Base-by-base conservation (phyloP, 2,888 invertebrate species). In the Aphidoletes aphidimyza region DNA sequence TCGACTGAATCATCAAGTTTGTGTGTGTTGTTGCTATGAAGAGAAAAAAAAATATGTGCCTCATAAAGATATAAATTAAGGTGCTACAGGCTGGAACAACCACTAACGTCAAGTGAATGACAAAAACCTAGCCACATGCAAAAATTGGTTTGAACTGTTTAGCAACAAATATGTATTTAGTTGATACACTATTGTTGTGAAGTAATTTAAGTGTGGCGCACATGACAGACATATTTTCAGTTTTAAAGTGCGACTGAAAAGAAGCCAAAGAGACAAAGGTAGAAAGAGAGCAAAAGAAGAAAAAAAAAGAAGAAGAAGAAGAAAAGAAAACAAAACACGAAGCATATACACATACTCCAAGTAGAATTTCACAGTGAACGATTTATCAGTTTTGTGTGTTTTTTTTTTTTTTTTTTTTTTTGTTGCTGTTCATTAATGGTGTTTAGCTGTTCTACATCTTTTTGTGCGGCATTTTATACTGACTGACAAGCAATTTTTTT, bases 81-180 rank as follows among this genome's bases (percentile, higher is more conserved):
- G 69, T 69, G 69, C 17, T 69, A 30, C 69, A 69, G 69, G 11
- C 69, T 69, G 69, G 69, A 69, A 69, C 30, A 69, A 69, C 69
- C 34, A 14, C 34, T 5, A 54, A 54, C 22, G 3, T 30, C 69
- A 69, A 69, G 69, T 69, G 30, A 69, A 69, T 69, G 69, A 69
- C 69, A 69, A 69, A 69, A 69, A 69, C 34, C 26, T 69, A 69
- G 69, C 69, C n/a, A 69, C 69, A 69, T 69, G 69, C 69, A 69
- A 69, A 69, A 30, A n/a, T n/a, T n/a, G n/a, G n/a, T n/a, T n/a
- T n/a, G n/a, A n/a, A n/a, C n/a, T n/a, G n/a, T n/a, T n/a, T 69
- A 69, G 69, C 14, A 69, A 69, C 69, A 69, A 69, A 69, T 69
- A 69, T 69, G 69, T 69, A 14, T 69, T 69, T 30, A 30, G 69